Percentiles rank a stretch among this genome's conserved stretches.
Evolutionary conservation across 35 echinoderm and acorn worm species (phyloP).

Genomic region (Stichopus chloronotus): DNA sequence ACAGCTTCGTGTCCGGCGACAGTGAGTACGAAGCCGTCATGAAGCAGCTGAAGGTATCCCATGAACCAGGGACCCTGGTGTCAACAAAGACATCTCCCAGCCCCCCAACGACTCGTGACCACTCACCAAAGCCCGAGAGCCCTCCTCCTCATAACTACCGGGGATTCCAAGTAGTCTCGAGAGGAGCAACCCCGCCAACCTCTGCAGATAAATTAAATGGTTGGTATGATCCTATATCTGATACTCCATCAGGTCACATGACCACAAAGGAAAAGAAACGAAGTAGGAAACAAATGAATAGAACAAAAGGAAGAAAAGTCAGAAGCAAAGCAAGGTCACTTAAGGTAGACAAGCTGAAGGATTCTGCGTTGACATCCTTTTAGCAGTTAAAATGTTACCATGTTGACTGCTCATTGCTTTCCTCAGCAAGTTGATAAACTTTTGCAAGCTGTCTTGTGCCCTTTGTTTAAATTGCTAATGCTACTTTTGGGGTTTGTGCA

Average conservation of each 20-base stretch:
- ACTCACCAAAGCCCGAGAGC: background rate
- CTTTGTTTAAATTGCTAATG: no score
- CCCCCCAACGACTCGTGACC: background rate
- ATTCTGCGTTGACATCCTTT: background rate
- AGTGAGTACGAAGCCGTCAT: constrained; percentile 14
- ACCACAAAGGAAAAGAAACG: background rate
- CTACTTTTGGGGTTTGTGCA: no score
- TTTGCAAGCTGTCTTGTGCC: no score
- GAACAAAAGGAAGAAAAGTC: background rate
- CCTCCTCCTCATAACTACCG: background rate
- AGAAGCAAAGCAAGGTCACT: constrained; percentile 6
- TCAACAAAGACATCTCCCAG: background rate
- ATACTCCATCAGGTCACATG: background rate
- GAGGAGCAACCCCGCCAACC: background rate
- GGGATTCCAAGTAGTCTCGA: background rate
- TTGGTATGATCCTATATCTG: constrained; percentile 31
- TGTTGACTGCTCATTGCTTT: no score
- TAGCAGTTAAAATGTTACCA: background rate
- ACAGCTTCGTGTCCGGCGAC: background rate
- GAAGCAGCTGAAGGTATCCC: constrained; percentile 25
- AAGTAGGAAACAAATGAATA: background rate
- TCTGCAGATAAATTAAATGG: background rate
- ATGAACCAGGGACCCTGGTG: background rate
- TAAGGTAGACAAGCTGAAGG: background rate
- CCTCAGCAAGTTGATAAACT: no score